Base-by-base conservation (phyloP, 2,113 vertebrate species). In the Etheostoma cragini region DNA sequence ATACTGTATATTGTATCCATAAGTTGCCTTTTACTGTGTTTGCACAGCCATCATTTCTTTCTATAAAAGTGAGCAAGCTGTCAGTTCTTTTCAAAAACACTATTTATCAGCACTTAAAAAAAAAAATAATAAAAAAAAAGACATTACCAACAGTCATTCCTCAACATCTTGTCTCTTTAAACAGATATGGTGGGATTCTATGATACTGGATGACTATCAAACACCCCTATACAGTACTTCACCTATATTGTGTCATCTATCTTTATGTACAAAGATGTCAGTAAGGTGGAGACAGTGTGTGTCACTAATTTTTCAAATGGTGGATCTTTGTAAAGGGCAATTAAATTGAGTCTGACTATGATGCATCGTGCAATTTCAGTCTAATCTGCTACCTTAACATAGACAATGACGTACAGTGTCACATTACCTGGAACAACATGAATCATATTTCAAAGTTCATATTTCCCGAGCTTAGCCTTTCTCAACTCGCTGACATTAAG, bases 401-500 rank as follows among this genome's bases (percentile, higher is more conserved):
- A 19, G 52, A 58, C 38, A 49, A 62, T 56, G 26, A 74, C 71
- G 35, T 2, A 50, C 33, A 1, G 13, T 0, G 45, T 10, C 47
- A 67, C 71, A 58, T 30, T 71, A 84, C 54, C 58, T 74, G 76
- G 21, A 66, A 14, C 16, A 58, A 74, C 77, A 57, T 42, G 7
- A 82, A 69, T 85, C 81, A 76, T 73, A 76, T 52, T 69, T 82
- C 53, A 65, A 38, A 62, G 47, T 71, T 26, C 45, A 67, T 22
- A 26, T 68, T 21, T 71, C 42, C 38, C 8, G 1, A 13, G 57
- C 47, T 35, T 52, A 66, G 35, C 63, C 38, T 58, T 69, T 83
- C 49, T 30, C 50, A 15, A 75, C 57, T 67, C 22, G 17, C 73
- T 89, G 82, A 87, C 79, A 86, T 89, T 89, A 82, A 72, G 45